phyloP scores from a whole-genome alignment of 1,140 invertebrate species.

The Achatina immaculata region DNA sequence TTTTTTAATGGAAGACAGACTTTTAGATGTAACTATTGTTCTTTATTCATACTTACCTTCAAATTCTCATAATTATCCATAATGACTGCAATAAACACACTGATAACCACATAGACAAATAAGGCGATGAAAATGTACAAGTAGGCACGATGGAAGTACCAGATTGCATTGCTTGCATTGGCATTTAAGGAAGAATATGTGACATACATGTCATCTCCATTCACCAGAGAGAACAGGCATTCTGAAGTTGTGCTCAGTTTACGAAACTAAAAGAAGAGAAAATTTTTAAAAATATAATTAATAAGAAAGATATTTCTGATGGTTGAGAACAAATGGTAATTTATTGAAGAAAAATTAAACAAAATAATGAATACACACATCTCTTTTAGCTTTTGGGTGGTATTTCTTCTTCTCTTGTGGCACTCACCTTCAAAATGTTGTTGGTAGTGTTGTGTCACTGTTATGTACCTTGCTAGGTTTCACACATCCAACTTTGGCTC shows the following conservation, averaged over 20 bases:
- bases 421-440: too few relatives aligned
- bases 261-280: slow-evolving; percentile 77
- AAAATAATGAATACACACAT: too few relatives aligned
- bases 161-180: slow-evolving; percentile 70
- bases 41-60: slow-evolving; percentile 75
- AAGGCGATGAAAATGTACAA: slow-evolving; percentile 96
- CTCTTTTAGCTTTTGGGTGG: too few relatives aligned
- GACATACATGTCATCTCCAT: slow-evolving; percentile 99
- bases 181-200: slow-evolving; percentile 86
- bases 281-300: background rate
- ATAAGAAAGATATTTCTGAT: too few relatives aligned
- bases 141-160: slow-evolving; percentile 97
- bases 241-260: slow-evolving; percentile 75
- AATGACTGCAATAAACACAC: slow-evolving; percentile 98
- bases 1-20: too few relatives aligned
- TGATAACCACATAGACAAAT: slow-evolving; percentile 98
- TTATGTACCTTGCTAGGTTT: too few relatives aligned
- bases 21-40: too few relatives aligned
- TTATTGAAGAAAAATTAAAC: too few relatives aligned
- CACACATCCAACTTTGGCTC: too few relatives aligned
- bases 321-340: too few relatives aligned
- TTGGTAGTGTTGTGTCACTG: too few relatives aligned
- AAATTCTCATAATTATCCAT: slow-evolving; percentile 99
- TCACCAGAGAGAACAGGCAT: slow-evolving; percentile 88
- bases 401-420: too few relatives aligned